A percentile compares a stretch with the other conserved stretches of the same genome.
Conservation (phyloP, 2,888 invertebrate genomes). For the Melinaea marsaeus region DNA sequence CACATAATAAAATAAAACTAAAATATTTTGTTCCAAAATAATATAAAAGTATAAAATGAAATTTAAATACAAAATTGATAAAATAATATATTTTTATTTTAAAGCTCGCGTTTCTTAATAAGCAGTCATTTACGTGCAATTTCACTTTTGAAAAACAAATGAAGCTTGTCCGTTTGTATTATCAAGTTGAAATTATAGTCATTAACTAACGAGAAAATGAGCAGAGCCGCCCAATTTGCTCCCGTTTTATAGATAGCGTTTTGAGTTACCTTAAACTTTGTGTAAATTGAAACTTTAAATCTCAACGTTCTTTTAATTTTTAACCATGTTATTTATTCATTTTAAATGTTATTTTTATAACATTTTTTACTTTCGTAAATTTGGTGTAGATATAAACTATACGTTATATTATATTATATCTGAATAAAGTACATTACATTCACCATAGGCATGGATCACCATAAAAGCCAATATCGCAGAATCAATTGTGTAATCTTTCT, state of each 20-base stretch:
- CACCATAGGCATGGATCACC: conserved; percentile 24
- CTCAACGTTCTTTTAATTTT: neutral
- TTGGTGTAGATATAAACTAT: too few relatives aligned
- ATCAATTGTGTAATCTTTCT: conserved; percentile 31
- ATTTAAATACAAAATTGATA: too few relatives aligned
- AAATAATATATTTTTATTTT: conserved; percentile 52
- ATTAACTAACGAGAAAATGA: conserved; percentile 66
- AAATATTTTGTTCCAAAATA: too few relatives aligned
- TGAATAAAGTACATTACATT: neutral
- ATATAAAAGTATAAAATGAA: too few relatives aligned
- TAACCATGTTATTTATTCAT: neutral
- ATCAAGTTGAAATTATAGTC: conserved; percentile 73
- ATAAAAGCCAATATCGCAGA: conserved; percentile 31
- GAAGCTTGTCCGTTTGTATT: conserved; percentile 72
- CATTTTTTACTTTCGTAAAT: too few relatives aligned
- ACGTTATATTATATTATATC: neutral
- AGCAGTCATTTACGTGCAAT: conserved; percentile 62
- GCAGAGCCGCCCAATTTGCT: conserved; percentile 55
- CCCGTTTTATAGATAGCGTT: conserved; percentile 52
- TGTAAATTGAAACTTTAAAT: conserved; percentile 38
- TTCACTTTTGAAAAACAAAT: conserved; percentile 67
- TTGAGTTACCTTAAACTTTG: conserved; percentile 50
- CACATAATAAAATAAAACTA: conserved; percentile 1
- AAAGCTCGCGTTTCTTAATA: conserved; percentile 65
- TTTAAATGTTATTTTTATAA: neutral